phyloP scores from a whole-genome alignment of 2,888 invertebrate species.

The Eumerus sabulonum region DNA sequence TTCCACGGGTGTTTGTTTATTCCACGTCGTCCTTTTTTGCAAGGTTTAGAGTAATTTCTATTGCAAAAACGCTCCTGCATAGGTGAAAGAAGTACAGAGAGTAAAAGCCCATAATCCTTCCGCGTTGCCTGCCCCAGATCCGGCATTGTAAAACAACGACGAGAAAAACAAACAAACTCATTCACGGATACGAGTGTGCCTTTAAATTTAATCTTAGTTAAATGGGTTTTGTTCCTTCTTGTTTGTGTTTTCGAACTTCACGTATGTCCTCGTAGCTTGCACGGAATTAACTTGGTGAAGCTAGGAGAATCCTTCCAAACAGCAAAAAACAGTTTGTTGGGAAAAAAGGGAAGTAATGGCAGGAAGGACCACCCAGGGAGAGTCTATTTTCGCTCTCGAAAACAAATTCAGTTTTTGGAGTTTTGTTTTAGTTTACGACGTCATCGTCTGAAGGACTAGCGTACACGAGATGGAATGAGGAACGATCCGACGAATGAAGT shows the following conservation, averaged over 20 bases:
- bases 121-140: constrained; percentile 17
- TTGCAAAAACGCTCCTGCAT: not conserved
- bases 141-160: constrained; percentile 29
- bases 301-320: not conserved
- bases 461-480: constrained; percentile 34
- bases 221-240: constrained; percentile 49
- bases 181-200: constrained; percentile 53
- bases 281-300: too few species aligned
- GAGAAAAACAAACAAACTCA: constrained; percentile 14
- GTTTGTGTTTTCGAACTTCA: constrained; percentile 18
- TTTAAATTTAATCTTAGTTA: constrained; percentile 65
- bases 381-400: constrained; percentile 50
- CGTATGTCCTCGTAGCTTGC: not conserved
- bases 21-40: too few species aligned
- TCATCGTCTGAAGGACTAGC: constrained; percentile 2
- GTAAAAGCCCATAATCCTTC: constrained; percentile 51
- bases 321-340: not conserved
- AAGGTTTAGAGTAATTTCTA: constrained; percentile 25
- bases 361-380: constrained; percentile 18
- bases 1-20: too few species aligned
- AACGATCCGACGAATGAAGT: constrained; percentile 54
- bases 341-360: not conserved
- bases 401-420: constrained; percentile 38
- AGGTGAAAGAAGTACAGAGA: too few species aligned
- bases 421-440: constrained; percentile 49